Evolutionary conservation across 2,888 invertebrate species (phyloP).

Genomic region (Macropis europaea): DNA sequence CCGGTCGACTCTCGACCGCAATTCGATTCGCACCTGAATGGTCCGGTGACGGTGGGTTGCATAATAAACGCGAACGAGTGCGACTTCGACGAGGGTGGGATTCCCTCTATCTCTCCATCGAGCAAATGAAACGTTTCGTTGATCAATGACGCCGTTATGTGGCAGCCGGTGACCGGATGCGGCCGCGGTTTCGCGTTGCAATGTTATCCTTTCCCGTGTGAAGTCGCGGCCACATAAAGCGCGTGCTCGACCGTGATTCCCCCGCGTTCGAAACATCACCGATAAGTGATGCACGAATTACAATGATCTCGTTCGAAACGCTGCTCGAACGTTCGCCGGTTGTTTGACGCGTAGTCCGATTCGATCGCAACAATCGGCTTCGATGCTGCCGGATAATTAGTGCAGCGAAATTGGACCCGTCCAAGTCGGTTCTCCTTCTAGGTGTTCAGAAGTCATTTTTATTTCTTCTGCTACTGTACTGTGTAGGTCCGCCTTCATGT

Average conservation of each 20-base stretch:
- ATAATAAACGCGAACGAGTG: slow-evolving; percentile 37
- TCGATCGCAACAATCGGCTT: too few species aligned
- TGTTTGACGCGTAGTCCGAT: too few species aligned
- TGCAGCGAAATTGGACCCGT: too few species aligned
- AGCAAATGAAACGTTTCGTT: slow-evolving; percentile 45
- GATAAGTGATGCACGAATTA: too few species aligned
- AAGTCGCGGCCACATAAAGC: slow-evolving; percentile 26
- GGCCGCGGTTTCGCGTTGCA: slow-evolving; percentile 29
- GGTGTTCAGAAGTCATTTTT: too few species aligned
- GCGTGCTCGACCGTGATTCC: slow-evolving; percentile 29
- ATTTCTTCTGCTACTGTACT: too few species aligned
- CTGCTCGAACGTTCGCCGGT: too few species aligned
- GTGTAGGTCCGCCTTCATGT: too few species aligned
- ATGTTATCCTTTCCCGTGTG: slow-evolving; percentile 24
- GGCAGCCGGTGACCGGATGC: slow-evolving; percentile 3
- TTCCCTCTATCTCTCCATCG: slow-evolving; percentile 22
- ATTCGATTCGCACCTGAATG: slow-evolving; percentile 32
- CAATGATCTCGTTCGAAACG: too few species aligned
- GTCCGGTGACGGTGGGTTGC: neutral
- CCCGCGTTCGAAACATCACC: neutral
- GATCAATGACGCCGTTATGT: slow-evolving; percentile 35
- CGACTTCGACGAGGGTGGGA: neutral
- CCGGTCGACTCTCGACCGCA: slow-evolving; percentile 11
- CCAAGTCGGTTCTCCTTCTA: too few species aligned
- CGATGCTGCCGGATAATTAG: too few species aligned